Evolutionary conservation across 1,140 invertebrate species (phyloP), one percentile per base, ranked within the genome.

Genomic region (Ptiloglossa arizonensis): DNA sequence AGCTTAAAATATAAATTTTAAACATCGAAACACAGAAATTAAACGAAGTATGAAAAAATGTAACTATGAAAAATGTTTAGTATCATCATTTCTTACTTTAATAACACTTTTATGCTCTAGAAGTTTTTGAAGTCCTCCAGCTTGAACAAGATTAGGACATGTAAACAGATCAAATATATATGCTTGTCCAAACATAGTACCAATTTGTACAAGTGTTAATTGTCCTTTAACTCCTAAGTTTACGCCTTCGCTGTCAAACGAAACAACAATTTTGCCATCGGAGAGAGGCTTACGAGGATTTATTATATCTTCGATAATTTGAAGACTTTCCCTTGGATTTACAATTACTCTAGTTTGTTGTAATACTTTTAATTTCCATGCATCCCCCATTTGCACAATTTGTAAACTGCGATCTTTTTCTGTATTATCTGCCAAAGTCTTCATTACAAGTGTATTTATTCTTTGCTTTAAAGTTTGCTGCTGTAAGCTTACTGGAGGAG

Each of bases 111-210:
- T 94, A 89, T 95, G 96, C 91, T 98, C 97, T 35, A 99, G 89
- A 59, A 99, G 88, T 32, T 94, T 94, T 85, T 96, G 96, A 9
- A 99, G 93, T 66, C 96, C 96, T 48, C 96, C 96, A 85, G 96
- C 94, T 48, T 93, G 93, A 60, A 98, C 93, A 87, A 99, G 94
- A 76, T 94, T 94, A 1, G 97, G 97, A 89, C 96, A 96, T 17
- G 96, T 95, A 83, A 98, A 95, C 50, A 99, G 94, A 93, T 99
- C 98, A 90, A 99, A 98, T 79, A 99, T 94, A 88, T 96, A 97
- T 1, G 96, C 95, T 88, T 95, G 95, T 24, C 97, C 96, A 56
- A 94, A 93, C 83, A 95, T 94, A 0, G 96, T 97, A 17, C 96
- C 97, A 78, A 99, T 95, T 92, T 98, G 97, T 83, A 98, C 94